These are phyloP conservation scores for Pipistrellus pygmaeus DNA, from an alignment of 2,797 vertebrate genomes.

Conservation along the genomic window DNA sequence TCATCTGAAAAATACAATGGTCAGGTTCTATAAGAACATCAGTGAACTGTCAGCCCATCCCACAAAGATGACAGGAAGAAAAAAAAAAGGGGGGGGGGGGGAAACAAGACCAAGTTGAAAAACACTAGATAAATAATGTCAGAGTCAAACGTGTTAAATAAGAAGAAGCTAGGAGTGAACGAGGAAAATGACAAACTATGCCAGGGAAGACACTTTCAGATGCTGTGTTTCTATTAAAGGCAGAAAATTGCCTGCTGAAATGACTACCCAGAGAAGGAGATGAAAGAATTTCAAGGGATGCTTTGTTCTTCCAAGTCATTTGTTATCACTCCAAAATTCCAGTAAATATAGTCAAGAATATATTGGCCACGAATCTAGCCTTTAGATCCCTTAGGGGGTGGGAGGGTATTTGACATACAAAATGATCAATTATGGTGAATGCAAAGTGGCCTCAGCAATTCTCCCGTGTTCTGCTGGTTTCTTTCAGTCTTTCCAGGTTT, in stretches of 20 bases:
- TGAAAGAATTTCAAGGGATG: constrained; percentile 41
- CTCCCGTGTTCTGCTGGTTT: not conserved
- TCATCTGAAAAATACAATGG: constrained; percentile 9
- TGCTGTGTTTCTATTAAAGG: constrained; percentile 62
- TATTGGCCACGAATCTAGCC: constrained; percentile 61
- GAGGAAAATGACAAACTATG: constrained; percentile 48
- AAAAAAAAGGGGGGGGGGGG: not conserved
- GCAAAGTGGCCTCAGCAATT: not conserved
- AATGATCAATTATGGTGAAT: constrained; percentile 9
- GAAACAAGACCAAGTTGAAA: constrained; percentile 29
- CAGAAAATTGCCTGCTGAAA: constrained; percentile 71
- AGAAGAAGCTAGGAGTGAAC: constrained; percentile 32
- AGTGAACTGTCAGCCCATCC: constrained; percentile 37
- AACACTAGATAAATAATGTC: constrained; percentile 60
- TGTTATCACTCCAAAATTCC: constrained; percentile 54
- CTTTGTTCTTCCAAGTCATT: constrained; percentile 36
- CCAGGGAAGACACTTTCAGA: constrained; percentile 27
- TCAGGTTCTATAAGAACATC: constrained; percentile 43
- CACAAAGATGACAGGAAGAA: constrained; percentile 64
- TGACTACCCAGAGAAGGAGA: not conserved
- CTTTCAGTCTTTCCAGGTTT: not conserved
- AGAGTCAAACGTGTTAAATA: constrained; percentile 35
- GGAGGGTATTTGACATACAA: not conserved
- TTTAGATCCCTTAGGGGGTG: not conserved
- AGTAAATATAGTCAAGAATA: constrained; percentile 65